Percentiles rank a stretch among this genome's conserved stretches.
phyloP scores from a whole-genome alignment of 2,113 vertebrate species.

The Talpa occidentalis region DNA sequence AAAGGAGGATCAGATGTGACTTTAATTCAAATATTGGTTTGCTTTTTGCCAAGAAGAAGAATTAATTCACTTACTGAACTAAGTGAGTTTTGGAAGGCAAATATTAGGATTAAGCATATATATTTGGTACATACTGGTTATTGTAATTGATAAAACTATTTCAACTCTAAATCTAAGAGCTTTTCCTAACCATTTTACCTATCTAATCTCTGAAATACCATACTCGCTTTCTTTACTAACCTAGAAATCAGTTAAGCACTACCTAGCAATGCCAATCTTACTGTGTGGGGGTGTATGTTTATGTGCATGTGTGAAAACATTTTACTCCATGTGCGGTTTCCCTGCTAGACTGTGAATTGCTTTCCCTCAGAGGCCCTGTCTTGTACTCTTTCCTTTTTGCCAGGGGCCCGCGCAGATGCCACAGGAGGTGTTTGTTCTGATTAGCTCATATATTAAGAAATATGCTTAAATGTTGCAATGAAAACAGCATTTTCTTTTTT shows the following conservation, averaged over 20 bases:
- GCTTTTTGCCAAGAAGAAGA: not conserved
- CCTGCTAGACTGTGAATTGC: not conserved
- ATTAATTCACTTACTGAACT: not conserved
- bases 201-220: not conserved
- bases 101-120: not conserved
- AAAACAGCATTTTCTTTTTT: not conserved
- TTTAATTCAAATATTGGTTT: not conserved
- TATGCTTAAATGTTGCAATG: not conserved
- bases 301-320: not conserved
- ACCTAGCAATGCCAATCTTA: not conserved
- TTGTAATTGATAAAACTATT: not conserved
- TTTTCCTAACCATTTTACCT: not conserved
- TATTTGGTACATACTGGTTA: not conserved
- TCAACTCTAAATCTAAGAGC: not conserved
- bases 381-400: not conserved
- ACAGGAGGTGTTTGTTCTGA: not conserved
- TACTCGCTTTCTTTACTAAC: not conserved
- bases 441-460: not conserved
- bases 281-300: not conserved
- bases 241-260: not conserved
- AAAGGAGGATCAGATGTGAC: not conserved
- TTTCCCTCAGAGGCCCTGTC: not conserved
- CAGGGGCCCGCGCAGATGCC: not conserved
- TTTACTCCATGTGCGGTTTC: not conserved
- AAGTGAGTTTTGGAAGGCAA: not conserved